Percentiles rank a stretch among this genome's conserved stretches.
These are phyloP conservation scores for Drosophila carrolli DNA, from an alignment of 1,140 invertebrate species.

Conservation along the genomic window DNA sequence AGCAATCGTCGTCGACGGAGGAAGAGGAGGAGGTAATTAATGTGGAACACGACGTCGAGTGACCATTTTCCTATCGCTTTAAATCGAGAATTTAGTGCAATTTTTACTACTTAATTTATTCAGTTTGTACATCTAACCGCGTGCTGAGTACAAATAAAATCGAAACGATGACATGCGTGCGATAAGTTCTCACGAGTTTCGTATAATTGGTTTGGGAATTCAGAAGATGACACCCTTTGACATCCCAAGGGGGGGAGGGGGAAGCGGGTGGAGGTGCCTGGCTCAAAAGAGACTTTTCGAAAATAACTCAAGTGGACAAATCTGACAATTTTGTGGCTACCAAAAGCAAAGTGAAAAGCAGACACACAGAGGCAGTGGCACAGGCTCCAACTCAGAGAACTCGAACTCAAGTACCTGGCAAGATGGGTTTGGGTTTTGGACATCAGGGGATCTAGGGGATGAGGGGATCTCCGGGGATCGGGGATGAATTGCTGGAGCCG, in stretches of 20 bases:
- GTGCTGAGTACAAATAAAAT: conserved; percentile 77
- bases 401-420: conserved; percentile 56
- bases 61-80: conserved; percentile 66
- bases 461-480: neutral
- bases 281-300: conserved; percentile 57
- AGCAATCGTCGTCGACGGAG: neutral
- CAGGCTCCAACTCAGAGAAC: conserved; percentile 20
- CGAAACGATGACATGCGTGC: conserved; percentile 44
- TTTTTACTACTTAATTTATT: conserved; percentile 74
- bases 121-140: conserved; percentile 54
- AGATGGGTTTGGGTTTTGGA: conserved; percentile 6
- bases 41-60: conserved; percentile 88
- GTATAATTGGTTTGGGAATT: conserved; percentile 77
- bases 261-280: neutral
- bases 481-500: conserved; percentile 21
- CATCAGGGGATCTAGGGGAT: neutral
- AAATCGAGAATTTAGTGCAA: conserved; percentile 73
- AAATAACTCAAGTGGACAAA: conserved; percentile 83
- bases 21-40: conserved; percentile 90
- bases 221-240: conserved; percentile 67
- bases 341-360: conserved; percentile 59
- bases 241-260: neutral
- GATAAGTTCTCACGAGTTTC: conserved; percentile 76
- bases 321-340: conserved; percentile 83
- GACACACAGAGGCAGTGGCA: conserved; percentile 33